These are phyloP conservation scores for Leptinotarsa undecemlineata DNA, from an alignment of 1,140 invertebrate species.

Conservation along the genomic window DNA sequence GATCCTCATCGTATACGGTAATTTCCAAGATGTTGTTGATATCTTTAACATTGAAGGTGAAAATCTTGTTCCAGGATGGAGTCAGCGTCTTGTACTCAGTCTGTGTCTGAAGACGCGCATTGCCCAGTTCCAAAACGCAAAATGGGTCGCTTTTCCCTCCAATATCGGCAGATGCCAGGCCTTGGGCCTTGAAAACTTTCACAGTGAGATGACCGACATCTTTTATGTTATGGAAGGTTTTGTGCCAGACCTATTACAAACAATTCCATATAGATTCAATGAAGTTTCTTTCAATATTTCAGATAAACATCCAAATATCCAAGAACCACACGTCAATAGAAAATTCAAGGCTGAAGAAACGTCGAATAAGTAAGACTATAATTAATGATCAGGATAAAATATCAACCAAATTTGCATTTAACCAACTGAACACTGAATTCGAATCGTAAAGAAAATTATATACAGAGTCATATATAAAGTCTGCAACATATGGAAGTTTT, in stretches of 20 bases:
- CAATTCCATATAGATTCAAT: too few species aligned
- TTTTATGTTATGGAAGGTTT: conserved; percentile 74
- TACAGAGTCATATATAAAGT: too few species aligned
- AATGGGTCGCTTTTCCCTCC: conserved; percentile 97
- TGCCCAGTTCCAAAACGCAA: conserved; percentile 94
- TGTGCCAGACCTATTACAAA: conserved; percentile 60
- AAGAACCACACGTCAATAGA: too few species aligned
- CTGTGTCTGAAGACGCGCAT: conserved; percentile 93
- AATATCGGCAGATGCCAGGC: conserved; percentile 86
- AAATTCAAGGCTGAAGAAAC: too few species aligned
- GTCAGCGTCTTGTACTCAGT: conserved; percentile 97
- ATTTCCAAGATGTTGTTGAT: conserved; percentile 94
- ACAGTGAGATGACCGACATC: conserved; percentile 89
- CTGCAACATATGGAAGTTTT: too few species aligned
- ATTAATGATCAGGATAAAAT: too few species aligned
- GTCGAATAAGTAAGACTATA: too few species aligned
- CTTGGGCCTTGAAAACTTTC: conserved; percentile 87
- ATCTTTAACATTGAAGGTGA: conserved; percentile 97
- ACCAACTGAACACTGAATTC: too few species aligned
- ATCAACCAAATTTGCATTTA: too few species aligned
- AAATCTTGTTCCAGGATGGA: conserved; percentile 98
- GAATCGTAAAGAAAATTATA: too few species aligned
- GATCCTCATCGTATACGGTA: conserved; percentile 98
- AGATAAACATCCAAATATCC: too few species aligned
- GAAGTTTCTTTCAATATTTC: too few species aligned